Percentiles rank a stretch among this genome's conserved stretches.
Conservation (phyloP, 2,113 vertebrate species). For the Epinephelus fuscoguttatus region DNA sequence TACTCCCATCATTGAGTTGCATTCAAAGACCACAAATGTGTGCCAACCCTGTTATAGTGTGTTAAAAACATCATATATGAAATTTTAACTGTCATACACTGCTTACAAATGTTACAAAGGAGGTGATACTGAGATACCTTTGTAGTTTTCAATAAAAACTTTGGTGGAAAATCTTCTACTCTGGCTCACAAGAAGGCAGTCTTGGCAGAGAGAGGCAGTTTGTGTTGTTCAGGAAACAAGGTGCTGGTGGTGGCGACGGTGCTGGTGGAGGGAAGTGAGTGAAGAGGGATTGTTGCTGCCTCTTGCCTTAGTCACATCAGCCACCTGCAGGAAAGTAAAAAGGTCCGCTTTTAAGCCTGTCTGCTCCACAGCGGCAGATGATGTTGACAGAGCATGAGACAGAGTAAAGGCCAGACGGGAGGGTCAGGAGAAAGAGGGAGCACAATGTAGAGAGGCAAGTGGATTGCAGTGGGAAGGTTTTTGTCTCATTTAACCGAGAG, state of each 20-base stretch:
- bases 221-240: slow-evolving; percentile 81
- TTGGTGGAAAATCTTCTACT: background rate
- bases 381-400: slow-evolving; percentile 79
- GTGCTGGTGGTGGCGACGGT: slow-evolving; percentile 35
- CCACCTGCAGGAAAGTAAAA: slow-evolving; percentile 82
- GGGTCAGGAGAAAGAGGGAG: slow-evolving; percentile 63
- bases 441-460: slow-evolving; percentile 68
- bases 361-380: slow-evolving; percentile 72
- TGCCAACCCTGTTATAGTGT: background rate
- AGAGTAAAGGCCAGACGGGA: slow-evolving; percentile 66
- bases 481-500: slow-evolving; percentile 62
- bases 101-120: background rate
- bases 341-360: slow-evolving; percentile 68
- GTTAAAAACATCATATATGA: background rate
- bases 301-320: slow-evolving; percentile 76
- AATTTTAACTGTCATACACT: no score
- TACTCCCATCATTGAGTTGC: background rate
- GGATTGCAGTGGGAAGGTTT: slow-evolving; percentile 60
- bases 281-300: slow-evolving; percentile 75
- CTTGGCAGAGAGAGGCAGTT: slow-evolving; percentile 64
- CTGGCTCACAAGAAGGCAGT: slow-evolving; percentile 12
- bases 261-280: slow-evolving; percentile 39
- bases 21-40: background rate
- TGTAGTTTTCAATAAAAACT: background rate
- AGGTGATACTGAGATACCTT: background rate